Base-by-base conservation (phyloP, 2,113 vertebrate genomes). In the Pluvianellus socialis region DNA sequence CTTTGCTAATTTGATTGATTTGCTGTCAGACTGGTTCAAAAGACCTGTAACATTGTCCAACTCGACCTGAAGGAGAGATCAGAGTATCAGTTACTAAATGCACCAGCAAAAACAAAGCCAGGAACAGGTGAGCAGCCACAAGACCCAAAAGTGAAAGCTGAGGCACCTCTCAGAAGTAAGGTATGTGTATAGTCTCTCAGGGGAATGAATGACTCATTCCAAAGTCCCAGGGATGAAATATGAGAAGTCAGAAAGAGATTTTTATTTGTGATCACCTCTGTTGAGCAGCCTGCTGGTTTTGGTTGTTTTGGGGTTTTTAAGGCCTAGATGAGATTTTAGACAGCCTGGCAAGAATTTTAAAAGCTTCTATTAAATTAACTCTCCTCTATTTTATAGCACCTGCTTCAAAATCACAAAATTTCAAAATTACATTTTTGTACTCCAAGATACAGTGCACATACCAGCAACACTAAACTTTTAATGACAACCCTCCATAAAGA, bases 1-100 rank as follows among this genome's bases (percentile, higher is more conserved):
- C 96, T 99, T 99, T 53, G 98, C 88, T n/a, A 99, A 98, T 97
- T 99, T 99, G 97, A 99, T 99, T 90, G 99, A 99, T 93, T 99
- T 99, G 91, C 99, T 98, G 90, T 99, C 99, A 14, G 98, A 98
- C 3, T 99, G 99, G 81, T 88, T 98, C 93, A 99, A 97, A 67
- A 99, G 62, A 9, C 93, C n/a, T 11, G 90, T 99, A 28, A 99
- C 98, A 9, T 98, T 99, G 35, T 99, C 99, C 97, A 99, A 92
- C 75, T 99, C 99, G 0, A 98, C 92, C 99, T 99, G 95, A 52
- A 76, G 20, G 21, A 65, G 44, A 83, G 33, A 68, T 55, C 19
- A 95, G 62, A 74, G 19, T 35, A 77, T 38, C 28, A 35, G 15
- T 82, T 83, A 80, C 24, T 72, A 75, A 90, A 62, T 10, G 28